Evolutionary conservation across 2,113 vertebrate genomes (phyloP).

Genomic region (Festucalex cinctus): DNA sequence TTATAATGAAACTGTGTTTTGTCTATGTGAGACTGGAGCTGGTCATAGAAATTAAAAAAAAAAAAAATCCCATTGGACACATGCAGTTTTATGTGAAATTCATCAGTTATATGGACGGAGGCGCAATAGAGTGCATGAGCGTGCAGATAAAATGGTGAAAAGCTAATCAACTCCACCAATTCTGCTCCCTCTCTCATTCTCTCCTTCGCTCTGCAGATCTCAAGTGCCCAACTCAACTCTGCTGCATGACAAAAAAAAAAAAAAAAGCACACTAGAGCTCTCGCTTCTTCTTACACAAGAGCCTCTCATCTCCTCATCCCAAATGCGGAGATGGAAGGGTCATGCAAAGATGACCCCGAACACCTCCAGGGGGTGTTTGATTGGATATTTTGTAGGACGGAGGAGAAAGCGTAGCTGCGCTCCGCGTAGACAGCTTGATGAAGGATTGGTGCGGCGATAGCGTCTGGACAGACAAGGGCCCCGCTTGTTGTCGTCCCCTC

Average conservation of each 20-base stretch:
- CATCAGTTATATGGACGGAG: background rate
- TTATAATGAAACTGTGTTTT: background rate
- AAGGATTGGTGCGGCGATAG: conserved; percentile 54
- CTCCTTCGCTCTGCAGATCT: conserved; percentile 26
- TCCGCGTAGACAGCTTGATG: conserved; percentile 51
- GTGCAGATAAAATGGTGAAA: background rate
- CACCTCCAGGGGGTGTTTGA: conserved; percentile 34
- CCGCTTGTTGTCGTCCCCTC: conserved; percentile 39
- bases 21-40: background rate
- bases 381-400: conserved; percentile 48
- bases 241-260: conserved; percentile 45
- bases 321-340: conserved; percentile 41
- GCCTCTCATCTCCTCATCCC: conserved; percentile 27
- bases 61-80: background rate
- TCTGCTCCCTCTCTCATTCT: conserved; percentile 2
- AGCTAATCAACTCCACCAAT: conserved; percentile 1
- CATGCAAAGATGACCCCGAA: conserved; percentile 29
- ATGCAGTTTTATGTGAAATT: background rate
- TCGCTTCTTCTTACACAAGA: conserved; percentile 37
- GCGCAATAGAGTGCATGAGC: background rate
- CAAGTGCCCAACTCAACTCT: conserved; percentile 39
- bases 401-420: conserved; percentile 26
- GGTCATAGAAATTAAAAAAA: background rate
- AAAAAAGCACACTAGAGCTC: conserved; percentile 30
- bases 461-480: conserved; percentile 37